Conservation (phyloP, 2,113 vertebrate genomes). For the Anarrhichthys ocellatus region DNA sequence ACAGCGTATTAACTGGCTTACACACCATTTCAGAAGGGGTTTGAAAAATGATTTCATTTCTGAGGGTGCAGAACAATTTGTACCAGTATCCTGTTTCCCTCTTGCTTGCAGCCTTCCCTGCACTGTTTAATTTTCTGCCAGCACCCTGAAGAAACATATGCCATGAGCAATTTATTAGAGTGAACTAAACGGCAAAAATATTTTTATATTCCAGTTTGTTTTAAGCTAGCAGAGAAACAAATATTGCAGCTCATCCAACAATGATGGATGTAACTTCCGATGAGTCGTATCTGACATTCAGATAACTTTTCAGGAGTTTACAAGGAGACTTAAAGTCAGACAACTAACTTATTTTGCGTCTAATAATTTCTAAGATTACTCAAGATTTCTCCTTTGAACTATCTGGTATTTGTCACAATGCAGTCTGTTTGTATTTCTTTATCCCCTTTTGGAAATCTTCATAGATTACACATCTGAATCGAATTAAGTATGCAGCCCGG, state of each 20-base stretch:
- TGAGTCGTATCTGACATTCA: constrained; percentile 12
- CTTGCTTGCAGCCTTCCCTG: constrained; percentile 12
- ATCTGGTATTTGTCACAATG: constrained; percentile 15
- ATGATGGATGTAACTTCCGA: neutral
- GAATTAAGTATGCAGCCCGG: constrained; percentile 13
- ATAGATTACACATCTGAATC: constrained; percentile 44
- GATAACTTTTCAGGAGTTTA: constrained; percentile 18
- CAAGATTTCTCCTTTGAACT: constrained; percentile 39
- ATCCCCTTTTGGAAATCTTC: constrained; percentile 41
- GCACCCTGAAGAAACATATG: constrained; percentile 35
- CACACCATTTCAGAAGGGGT: constrained; percentile 33
- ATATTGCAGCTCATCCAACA: neutral
- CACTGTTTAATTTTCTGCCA: constrained; percentile 34
- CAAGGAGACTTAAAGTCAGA: constrained; percentile 1
- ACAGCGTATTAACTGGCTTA: constrained; percentile 42
- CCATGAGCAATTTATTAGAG: constrained; percentile 38
- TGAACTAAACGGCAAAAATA: constrained; percentile 11
- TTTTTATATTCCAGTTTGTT: constrained; percentile 10
- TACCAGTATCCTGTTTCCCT: constrained; percentile 21
- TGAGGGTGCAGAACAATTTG: constrained; percentile 42
- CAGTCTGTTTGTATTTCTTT: constrained; percentile 24
- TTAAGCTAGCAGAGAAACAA: neutral
- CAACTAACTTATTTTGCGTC: constrained; percentile 25
- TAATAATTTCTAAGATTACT: constrained; percentile 22
- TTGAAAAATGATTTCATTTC: constrained; percentile 53